Conservation (phyloP, 2,113 vertebrate species). For the Romanogobio albipinnatus region DNA sequence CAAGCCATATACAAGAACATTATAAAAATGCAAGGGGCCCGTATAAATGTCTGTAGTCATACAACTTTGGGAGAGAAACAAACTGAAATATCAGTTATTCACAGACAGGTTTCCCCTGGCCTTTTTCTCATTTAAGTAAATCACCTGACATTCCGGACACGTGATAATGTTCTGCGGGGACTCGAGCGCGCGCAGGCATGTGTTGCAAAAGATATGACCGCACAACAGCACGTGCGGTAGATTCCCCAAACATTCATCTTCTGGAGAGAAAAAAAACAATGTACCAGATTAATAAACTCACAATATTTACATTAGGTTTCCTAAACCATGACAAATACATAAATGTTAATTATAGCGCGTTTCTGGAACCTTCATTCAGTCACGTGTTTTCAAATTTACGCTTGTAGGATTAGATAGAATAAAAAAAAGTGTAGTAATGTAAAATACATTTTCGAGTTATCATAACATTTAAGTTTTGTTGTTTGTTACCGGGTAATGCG, state of each 20-base stretch:
- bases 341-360: background rate
- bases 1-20: no score
- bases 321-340: background rate
- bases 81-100: background rate
- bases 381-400: background rate
- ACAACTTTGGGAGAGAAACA: background rate
- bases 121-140: background rate
- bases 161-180: constrained; percentile 49
- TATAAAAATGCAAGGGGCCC: no score
- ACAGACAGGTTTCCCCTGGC: background rate
- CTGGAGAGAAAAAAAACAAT: constrained; percentile 49
- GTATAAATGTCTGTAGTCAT: background rate
- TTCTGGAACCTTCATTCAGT: background rate
- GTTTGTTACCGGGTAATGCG: constrained; percentile 62
- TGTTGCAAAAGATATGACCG: constrained; percentile 71
- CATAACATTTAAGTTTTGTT: background rate
- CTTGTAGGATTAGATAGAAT: background rate
- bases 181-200: constrained; percentile 66
- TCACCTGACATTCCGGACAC: constrained; percentile 75
- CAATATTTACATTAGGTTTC: background rate
- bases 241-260: constrained; percentile 62
- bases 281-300: background rate
- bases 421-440: background rate
- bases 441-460: background rate
- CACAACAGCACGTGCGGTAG: constrained; percentile 70